Conservation (phyloP, 2,888 invertebrate genomes). For the Anthophora plumipes region DNA sequence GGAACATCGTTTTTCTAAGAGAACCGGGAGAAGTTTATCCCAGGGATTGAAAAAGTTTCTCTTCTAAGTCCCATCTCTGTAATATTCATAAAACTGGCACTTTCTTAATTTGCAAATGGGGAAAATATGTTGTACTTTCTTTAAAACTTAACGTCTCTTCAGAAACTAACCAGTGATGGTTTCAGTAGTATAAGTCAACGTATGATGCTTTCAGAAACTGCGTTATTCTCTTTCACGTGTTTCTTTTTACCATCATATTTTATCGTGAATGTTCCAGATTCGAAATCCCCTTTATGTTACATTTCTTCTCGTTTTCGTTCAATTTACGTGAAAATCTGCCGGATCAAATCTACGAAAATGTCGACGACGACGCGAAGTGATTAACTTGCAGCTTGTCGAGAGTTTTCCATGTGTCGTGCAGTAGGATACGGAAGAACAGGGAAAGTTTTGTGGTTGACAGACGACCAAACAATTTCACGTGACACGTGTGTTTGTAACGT, state of each 20-base stretch:
- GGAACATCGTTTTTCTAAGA: too few relatives aligned
- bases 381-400: neutral
- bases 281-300: neutral
- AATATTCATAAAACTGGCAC: neutral
- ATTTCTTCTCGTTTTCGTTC: neutral
- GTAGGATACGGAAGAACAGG: constrained; percentile 18
- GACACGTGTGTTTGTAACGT: neutral
- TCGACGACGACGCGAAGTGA: constrained; percentile 1
- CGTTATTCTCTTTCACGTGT: neutral
- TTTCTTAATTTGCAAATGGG: neutral
- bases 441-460: neutral
- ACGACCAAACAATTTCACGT: neutral
- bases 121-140: neutral
- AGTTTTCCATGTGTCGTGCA: constrained; percentile 6
- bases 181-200: constrained; percentile 14
- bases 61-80: too few relatives aligned
- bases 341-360: neutral
- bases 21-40: too few relatives aligned
- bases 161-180: neutral
- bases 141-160: neutral
- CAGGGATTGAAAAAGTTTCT: neutral
- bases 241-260: neutral
- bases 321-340: neutral
- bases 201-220: neutral
- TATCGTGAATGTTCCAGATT: neutral